Percentiles rank a stretch among this genome's conserved stretches.
phyloP scores from a whole-genome alignment of 1,140 invertebrate genomes.

The Littorina saxatilis region DNA sequence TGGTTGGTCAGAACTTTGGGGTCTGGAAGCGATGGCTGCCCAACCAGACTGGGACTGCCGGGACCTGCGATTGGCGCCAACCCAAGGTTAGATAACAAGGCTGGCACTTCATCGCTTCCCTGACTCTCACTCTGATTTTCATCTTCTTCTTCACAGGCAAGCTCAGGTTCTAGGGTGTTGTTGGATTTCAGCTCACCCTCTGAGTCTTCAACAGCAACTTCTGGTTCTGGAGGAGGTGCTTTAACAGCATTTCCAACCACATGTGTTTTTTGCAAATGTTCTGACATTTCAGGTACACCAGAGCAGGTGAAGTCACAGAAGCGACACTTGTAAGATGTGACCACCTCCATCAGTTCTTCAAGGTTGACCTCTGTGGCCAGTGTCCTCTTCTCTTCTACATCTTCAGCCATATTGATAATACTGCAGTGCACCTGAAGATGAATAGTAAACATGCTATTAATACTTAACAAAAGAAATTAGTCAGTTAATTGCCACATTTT shows the following conservation, averaged over 20 bases:
- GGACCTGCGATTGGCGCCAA: not conserved
- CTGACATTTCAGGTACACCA: slow-evolving; percentile 53
- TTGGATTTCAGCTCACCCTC: not conserved
- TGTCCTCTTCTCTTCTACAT: not conserved
- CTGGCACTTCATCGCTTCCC: not conserved
- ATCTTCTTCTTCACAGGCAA: not conserved
- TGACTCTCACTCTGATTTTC: not conserved
- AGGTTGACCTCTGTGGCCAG: slow-evolving; percentile 40
- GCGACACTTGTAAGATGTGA: slow-evolving; percentile 71
- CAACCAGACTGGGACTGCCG: not conserved
- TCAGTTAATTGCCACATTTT: not conserved
- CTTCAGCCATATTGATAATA: not conserved
- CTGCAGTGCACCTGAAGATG: not conserved
- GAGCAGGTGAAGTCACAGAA: slow-evolving; percentile 67
- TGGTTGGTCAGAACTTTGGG: not conserved
- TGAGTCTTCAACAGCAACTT: not conserved
- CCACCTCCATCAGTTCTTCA: slow-evolving; percentile 70
- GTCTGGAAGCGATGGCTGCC: not conserved
- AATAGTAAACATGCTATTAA: not conserved
- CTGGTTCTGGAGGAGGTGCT: not conserved
- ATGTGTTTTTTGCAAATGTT: slow-evolving; percentile 63
- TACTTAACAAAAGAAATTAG: not conserved
- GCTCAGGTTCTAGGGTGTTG: not conserved
- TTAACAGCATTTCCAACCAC: not conserved
- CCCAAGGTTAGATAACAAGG: not conserved